Percentiles rank a stretch among this genome's conserved stretches.
Evolutionary conservation across 1,140 invertebrate genomes (phyloP).

Genomic region (Papilio helenus): DNA sequence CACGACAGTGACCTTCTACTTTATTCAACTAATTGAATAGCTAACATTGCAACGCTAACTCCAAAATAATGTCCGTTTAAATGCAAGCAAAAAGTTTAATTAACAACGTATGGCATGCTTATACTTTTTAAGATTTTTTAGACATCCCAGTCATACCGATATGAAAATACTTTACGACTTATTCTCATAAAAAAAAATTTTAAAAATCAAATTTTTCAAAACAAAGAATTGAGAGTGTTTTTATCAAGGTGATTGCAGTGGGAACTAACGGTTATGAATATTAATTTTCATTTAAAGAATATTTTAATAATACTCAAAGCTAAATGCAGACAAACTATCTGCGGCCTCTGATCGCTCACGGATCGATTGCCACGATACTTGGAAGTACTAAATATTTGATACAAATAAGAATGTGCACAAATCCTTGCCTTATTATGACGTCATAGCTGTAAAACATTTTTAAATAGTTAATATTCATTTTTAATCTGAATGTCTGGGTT

Average conservation of each 20-base stretch:
- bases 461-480: not conserved
- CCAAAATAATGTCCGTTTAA: too few species aligned
- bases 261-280: too few species aligned
- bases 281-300: too few species aligned
- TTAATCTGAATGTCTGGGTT: not conserved
- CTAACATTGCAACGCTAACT: not conserved
- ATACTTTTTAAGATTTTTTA: not conserved
- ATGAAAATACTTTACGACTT: not conserved
- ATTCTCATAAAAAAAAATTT: not conserved
- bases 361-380: slow-evolving; percentile 2
- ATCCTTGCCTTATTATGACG: too few species aligned
- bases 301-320: too few species aligned
- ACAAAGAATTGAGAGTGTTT: not conserved
- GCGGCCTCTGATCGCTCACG: not conserved
- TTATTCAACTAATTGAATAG: not conserved
- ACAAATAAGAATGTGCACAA: not conserved
- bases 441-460: too few species aligned
- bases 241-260: too few species aligned
- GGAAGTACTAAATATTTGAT: not conserved
- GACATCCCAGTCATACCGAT: not conserved
- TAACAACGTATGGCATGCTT: too few species aligned
- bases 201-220: not conserved
- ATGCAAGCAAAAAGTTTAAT: too few species aligned
- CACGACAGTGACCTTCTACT: not conserved
- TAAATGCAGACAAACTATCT: not conserved